These are phyloP conservation scores for Narcine bancroftii DNA, from an alignment of 2,113 vertebrate genomes.

Conservation along the genomic window DNA sequence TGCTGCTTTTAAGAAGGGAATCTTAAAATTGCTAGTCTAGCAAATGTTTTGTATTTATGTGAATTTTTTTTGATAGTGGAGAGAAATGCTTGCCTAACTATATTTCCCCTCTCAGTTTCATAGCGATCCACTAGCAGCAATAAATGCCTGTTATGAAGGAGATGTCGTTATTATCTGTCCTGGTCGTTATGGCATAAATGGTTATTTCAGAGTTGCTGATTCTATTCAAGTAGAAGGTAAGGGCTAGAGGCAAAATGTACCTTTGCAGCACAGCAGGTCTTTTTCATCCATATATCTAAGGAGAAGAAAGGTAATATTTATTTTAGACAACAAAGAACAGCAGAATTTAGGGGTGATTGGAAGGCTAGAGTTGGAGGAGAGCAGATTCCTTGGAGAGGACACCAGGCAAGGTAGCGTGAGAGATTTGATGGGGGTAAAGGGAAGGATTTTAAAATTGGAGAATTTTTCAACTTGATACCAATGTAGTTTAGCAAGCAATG, in stretches of 20 bases:
- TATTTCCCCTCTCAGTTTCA: conserved; percentile 64
- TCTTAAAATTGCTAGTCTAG: background rate
- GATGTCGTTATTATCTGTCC: conserved; percentile 75
- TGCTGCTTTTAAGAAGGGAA: background rate
- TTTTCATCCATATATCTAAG: background rate
- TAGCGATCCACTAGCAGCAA: conserved; percentile 63
- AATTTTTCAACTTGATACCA: too few relatives aligned
- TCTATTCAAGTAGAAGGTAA: conserved; percentile 77
- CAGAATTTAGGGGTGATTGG: background rate
- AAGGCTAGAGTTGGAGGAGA: background rate
- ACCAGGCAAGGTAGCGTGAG: too few relatives aligned
- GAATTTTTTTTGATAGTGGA: background rate
- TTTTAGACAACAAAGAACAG: background rate
- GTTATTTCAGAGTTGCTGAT: conserved; percentile 69
- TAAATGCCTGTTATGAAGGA: conserved; percentile 68
- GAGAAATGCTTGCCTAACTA: background rate
- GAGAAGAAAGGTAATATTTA: background rate
- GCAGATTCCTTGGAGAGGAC: too few relatives aligned
- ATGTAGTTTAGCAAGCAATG: too few relatives aligned
- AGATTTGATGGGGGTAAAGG: too few relatives aligned
- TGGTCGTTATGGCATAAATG: conserved; percentile 67
- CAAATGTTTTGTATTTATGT: background rate
- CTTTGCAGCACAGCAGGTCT: background rate
- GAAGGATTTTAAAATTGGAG: too few relatives aligned
- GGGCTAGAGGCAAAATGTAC: background rate